Base-by-base conservation (phyloP, 2,113 vertebrate species). In the Gasterosteus nipponicus region DNA sequence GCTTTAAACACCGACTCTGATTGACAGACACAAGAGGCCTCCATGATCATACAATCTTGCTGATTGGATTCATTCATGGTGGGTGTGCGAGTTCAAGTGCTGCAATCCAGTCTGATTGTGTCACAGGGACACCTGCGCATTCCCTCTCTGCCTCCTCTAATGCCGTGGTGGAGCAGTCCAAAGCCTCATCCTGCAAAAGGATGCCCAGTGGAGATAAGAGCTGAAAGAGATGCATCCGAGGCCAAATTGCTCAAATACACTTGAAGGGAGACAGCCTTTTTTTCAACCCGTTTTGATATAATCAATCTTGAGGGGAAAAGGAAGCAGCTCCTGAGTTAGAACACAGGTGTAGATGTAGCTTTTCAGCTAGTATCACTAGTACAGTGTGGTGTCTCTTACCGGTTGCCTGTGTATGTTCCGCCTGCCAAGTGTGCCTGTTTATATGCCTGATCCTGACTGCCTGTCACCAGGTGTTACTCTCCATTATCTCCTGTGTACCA, bases 61-160 rank as follows among this genome's bases (percentile, higher is more conserved):
- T 88, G 87, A 92, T 91, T 90, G 78, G 76, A 86, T 82, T 80
- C 68, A 80, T 85, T 89, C 81, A 63, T 59, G 56, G 65, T 79
- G 86, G 80, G 71, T 85, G 78, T 80, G 80, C 54, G 47, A 46
- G 84, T 83, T 87, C 79, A 80, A 90, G 86, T 72, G 80, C 80
- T 71, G 83, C 76, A 88, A 89, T 91, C 80, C 69, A 64, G 63
- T 60, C 83, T 87, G 85, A 85, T 86, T 86, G 86, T 83, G 83
- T 81, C 76, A 79, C 63, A 66, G 68, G 74, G 77, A 85, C 88
- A 92, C 85, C 78, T 86, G 71, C 22, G 18, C 81, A 61, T 77
- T 65, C 65, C 22, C 19, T 59, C 65, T 71, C 70, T 67, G 35
- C 54, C 73, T 68, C 72, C 78, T 69, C 65, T 64, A 49, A 47